Evolutionary conservation across 2,797 vertebrate species (phyloP).

Genomic region (Microctenopoma steveboyesi): DNA sequence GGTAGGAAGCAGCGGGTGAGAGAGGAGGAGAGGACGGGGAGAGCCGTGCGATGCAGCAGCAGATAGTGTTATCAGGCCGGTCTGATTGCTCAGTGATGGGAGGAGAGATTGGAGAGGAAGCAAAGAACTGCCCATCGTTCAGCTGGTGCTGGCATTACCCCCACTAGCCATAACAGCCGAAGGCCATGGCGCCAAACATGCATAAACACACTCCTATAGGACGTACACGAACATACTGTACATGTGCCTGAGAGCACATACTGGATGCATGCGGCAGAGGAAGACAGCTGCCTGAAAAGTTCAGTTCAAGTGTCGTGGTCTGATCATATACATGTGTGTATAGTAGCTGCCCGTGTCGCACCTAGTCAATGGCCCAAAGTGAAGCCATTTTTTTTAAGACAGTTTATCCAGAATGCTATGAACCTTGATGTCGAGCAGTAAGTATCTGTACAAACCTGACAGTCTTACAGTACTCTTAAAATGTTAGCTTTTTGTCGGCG

Average conservation of each 20-base stretch:
- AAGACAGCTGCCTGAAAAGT: too few relatives aligned
- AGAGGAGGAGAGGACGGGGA: slow-evolving; percentile 26
- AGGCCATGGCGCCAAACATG: slow-evolving; percentile 78
- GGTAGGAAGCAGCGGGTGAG: slow-evolving; percentile 23
- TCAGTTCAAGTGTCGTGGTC: too few relatives aligned
- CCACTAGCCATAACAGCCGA: slow-evolving; percentile 82
- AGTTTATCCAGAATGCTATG: too few relatives aligned
- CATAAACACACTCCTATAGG: neutral
- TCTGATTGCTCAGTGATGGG: slow-evolving; percentile 73
- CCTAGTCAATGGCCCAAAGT: too few relatives aligned
- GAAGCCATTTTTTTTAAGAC: too few relatives aligned
- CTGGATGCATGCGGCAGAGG: slow-evolving; percentile 27
- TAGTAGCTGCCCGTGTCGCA: too few relatives aligned
- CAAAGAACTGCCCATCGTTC: slow-evolving; percentile 67
- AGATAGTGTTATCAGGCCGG: slow-evolving; percentile 78
- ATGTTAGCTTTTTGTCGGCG: neutral
- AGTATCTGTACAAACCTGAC: too few relatives aligned
- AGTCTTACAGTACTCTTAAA: too few relatives aligned
- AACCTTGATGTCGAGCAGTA: too few relatives aligned
- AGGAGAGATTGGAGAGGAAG: slow-evolving; percentile 71
- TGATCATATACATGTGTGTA: too few relatives aligned
- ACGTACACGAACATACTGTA: neutral
- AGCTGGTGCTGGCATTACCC: slow-evolving; percentile 55
- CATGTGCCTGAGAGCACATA: neutral
- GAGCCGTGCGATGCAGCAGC: slow-evolving; percentile 70